Evolutionary conservation across 2,888 invertebrate genomes (phyloP).

Genomic region (Spisula solida): DNA sequence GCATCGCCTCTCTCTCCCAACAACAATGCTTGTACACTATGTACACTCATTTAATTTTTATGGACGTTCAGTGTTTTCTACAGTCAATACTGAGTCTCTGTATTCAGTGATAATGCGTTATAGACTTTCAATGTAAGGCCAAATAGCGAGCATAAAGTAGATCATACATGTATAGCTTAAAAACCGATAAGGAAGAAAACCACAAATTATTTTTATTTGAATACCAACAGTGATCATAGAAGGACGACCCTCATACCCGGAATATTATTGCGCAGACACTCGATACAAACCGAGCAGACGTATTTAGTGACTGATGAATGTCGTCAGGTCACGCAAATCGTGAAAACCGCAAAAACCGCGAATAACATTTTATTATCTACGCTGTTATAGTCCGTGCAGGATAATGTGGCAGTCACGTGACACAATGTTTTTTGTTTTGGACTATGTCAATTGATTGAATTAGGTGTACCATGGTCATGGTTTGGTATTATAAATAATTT

Average conservation of each 20-base stretch:
- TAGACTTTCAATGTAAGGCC: too few species aligned
- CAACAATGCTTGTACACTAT: too few species aligned
- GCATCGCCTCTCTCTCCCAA: too few species aligned
- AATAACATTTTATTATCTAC: background rate
- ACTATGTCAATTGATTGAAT: too few species aligned
- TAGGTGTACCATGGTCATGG: too few species aligned
- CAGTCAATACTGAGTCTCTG: background rate
- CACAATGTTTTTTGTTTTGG: background rate
- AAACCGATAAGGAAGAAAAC: background rate
- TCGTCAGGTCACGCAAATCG: background rate
- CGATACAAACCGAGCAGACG: background rate
- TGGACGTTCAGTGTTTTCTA: too few species aligned
- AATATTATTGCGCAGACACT: conserved; percentile 7
- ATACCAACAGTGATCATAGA: background rate
- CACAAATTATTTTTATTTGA: background rate
- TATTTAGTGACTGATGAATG: background rate
- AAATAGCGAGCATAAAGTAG: background rate
- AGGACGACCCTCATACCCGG: background rate
- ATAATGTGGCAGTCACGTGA: too few species aligned
- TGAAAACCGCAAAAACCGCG: conserved; percentile 10
- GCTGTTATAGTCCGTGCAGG: too few species aligned
- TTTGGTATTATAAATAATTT: too few species aligned
- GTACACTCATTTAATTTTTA: too few species aligned
- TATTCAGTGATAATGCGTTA: background rate
- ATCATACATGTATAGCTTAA: background rate